A percentile compares a stretch with the other conserved stretches of the same genome.
phyloP scores from a whole-genome alignment of 2,888 invertebrate genomes.

The Clistopyga incitator region DNA sequence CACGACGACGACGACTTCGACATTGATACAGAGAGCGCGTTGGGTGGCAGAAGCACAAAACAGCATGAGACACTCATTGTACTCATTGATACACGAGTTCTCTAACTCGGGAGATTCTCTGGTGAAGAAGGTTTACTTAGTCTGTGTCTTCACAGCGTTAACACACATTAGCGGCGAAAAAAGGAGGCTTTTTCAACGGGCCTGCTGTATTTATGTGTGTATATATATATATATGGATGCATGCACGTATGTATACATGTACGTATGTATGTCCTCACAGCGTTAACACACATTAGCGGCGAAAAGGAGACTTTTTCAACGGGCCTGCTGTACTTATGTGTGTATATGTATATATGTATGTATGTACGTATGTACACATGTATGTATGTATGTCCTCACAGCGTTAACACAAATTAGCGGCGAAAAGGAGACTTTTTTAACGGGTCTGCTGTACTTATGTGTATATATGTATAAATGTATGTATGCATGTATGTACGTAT shows the following conservation, averaged over 20 bases:
- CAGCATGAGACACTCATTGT: slow-evolving; percentile 14
- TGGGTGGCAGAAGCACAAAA: slow-evolving; percentile 39
- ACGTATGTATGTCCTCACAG: slow-evolving; percentile 10
- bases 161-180: slow-evolving; percentile 55
- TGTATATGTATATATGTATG: background rate
- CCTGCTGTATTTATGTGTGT: slow-evolving; percentile 5
- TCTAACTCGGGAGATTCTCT: slow-evolving; percentile 9
- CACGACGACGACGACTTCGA: background rate
- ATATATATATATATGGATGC: background rate
- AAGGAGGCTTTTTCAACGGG: slow-evolving; percentile 45
- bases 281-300: slow-evolving; percentile 59
- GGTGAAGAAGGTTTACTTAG: slow-evolving; percentile 45
- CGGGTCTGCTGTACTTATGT: slow-evolving; percentile 26
- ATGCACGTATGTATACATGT: background rate
- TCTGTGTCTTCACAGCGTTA: slow-evolving; percentile 62
- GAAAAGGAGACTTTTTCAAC: slow-evolving; percentile 45
- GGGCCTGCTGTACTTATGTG: slow-evolving; percentile 21
- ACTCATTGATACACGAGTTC: slow-evolving; percentile 14
- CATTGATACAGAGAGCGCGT: slow-evolving; percentile 13
- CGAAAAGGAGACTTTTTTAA: slow-evolving; percentile 43
- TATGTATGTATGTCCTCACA: slow-evolving; percentile 3
- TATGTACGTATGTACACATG: background rate
- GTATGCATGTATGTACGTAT: background rate
- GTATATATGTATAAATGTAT: background rate
- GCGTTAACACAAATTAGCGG: slow-evolving; percentile 60